These are phyloP conservation scores for Ptychochromis oligacanthus DNA, from an alignment of 2,113 vertebrate genomes.

Conservation along the genomic window DNA sequence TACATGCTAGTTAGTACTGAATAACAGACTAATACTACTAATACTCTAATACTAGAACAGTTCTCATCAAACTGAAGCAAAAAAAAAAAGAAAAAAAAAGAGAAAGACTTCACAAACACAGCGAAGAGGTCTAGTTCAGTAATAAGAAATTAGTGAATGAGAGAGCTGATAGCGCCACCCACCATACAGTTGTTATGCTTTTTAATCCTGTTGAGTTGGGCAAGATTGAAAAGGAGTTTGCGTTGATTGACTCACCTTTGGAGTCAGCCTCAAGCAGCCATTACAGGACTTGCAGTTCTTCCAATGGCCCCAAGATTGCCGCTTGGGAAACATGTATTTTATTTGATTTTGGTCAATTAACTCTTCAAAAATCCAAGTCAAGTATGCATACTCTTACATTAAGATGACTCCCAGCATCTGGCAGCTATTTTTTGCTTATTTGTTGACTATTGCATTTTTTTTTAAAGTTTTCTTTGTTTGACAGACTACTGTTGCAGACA, in stretches of 20 bases:
- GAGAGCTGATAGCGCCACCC: background rate
- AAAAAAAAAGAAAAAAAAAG: too few relatives aligned
- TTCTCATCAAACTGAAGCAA: background rate
- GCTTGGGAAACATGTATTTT: too few relatives aligned
- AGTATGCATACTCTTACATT: background rate
- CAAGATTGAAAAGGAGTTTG: too few relatives aligned
- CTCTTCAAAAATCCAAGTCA: background rate
- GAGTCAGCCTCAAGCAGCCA: too few relatives aligned
- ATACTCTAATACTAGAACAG: background rate
- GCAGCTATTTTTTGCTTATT: background rate
- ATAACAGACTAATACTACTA: background rate
- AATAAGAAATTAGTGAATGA: background rate
- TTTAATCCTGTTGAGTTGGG: too few relatives aligned
- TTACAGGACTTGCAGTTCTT: too few relatives aligned
- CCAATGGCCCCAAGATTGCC: too few relatives aligned
- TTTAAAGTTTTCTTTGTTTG: background rate
- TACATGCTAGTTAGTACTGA: background rate
- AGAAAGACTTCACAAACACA: background rate
- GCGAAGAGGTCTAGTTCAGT: background rate
- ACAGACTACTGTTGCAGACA: background rate
- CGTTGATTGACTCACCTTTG: too few relatives aligned
- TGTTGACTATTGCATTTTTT: background rate
- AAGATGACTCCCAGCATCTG: background rate
- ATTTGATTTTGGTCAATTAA: background rate
- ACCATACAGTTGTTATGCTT: too few relatives aligned